Base-by-base conservation (phyloP, 1,140 invertebrate genomes). In the Wasmannia auropunctata region DNA sequence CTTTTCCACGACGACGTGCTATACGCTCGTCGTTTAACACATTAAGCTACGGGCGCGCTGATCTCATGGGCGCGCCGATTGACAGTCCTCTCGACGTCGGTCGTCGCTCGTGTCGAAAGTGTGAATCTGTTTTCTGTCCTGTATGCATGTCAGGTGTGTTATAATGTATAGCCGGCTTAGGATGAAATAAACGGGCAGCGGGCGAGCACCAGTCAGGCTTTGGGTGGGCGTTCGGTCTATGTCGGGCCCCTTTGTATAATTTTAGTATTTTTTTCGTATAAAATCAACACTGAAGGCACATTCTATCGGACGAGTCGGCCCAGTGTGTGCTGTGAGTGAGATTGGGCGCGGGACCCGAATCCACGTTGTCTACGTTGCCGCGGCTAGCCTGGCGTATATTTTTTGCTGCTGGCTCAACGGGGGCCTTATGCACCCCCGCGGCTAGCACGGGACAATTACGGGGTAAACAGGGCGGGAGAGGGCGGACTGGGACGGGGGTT, bases 251-350 rank as follows among this genome's bases (percentile, higher is more conserved):
- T 96, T 96, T 96, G 96, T 96, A 96, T 96, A 96, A 96, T 96
- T 96, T 95, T 95, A 95, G 95, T 95, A 94, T 96, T 96, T 96
- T 96, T 97, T 97, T 97, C 96, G 96, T 97, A 97, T 97, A 97
- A 97, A 97, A 97, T 96, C 96, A 97, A 97, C 96, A 97, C 97
- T 97, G 97, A 97, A 97, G 97, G 97, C 97, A 97, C 97, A 97
- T 97, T 97, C 97, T 97, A 97, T 97, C 97, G 97, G 97, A 97
- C 97, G 97, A 97, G 97, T 96, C 97, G 97, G 97, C 97, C 97
- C 97, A 97, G 96, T 97, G 96, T 95, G 95, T 95, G 95, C 96
- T 96, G 95, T 95, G 95, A 95, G 94, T 95, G 95, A 96, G 94
- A 95, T 93, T 94, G 93, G 93, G 94, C 94, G 94, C 93, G 93